These are phyloP conservation scores for Hypsibius dujardini DNA, from an alignment of 1,140 invertebrate genomes.

Conservation along the genomic window DNA sequence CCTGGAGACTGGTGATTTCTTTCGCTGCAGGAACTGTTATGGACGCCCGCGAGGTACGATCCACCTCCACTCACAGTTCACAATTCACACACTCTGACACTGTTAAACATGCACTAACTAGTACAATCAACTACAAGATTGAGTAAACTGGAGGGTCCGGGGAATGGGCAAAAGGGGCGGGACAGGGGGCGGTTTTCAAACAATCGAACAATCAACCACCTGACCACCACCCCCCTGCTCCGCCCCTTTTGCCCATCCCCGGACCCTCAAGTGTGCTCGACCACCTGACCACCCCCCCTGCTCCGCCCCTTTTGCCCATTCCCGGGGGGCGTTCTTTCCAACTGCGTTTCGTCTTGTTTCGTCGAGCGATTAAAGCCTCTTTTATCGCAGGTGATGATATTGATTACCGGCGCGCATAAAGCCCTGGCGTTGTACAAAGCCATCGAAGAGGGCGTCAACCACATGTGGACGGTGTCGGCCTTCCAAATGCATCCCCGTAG, in stretches of 20 bases:
- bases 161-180: too few relatives aligned
- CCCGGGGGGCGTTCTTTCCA: neutral
- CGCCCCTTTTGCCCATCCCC: too few relatives aligned
- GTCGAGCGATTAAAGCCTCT: constrained; percentile 18
- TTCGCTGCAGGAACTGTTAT: constrained; percentile 59
- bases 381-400: constrained; percentile 63
- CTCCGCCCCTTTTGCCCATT: too few relatives aligned
- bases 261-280: too few relatives aligned
- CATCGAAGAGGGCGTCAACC: constrained; percentile 89
- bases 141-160: too few relatives aligned
- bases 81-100: neutral
- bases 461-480: constrained; percentile 99
- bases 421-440: constrained; percentile 88
- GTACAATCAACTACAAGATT: too few relatives aligned
- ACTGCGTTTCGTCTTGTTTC: neutral
- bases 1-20: neutral
- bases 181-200: too few relatives aligned
- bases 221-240: too few relatives aligned
- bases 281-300: too few relatives aligned
- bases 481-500: constrained; percentile 85
- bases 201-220: too few relatives aligned
- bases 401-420: constrained; percentile 94
- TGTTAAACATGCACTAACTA: too few relatives aligned
- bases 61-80: neutral
- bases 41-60: constrained; percentile 74